phyloP scores from a whole-genome alignment of 2,113 vertebrate genomes.

The Microcebus griseorufus region DNA sequence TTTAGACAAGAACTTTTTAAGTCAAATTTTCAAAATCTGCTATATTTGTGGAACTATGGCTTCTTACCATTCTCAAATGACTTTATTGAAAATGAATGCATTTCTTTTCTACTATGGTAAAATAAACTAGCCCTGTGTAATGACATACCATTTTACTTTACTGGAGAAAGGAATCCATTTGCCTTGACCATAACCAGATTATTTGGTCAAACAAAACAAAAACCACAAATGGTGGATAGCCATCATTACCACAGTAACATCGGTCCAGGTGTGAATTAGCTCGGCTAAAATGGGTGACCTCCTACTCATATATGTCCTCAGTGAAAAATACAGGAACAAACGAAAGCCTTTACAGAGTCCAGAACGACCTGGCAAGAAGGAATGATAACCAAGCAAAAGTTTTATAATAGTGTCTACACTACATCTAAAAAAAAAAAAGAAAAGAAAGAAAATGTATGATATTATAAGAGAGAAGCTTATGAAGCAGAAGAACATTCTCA shows the following conservation, averaged over 20 bases:
- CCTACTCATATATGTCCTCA: not conserved
- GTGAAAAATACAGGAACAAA: not conserved
- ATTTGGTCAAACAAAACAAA: conserved; percentile 22
- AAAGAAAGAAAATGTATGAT: not conserved
- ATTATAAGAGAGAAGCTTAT: not conserved
- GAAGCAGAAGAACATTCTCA: not conserved
- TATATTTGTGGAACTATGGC: not conserved
- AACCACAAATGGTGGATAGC: not conserved
- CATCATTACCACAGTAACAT: not conserved
- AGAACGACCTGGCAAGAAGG: not conserved
- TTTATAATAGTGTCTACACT: conserved; percentile 15
- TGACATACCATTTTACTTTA: not conserved
- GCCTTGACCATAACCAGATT: not conserved
- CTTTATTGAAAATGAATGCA: not conserved
- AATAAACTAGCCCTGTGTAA: not conserved
- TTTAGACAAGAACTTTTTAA: not conserved
- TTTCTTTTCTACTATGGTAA: not conserved
- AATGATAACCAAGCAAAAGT: not conserved
- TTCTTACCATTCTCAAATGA: not conserved
- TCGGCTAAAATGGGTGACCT: not conserved
- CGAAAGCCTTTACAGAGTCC: not conserved
- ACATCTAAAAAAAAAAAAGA: not conserved
- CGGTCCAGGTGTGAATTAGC: not conserved
- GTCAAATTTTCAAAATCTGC: not conserved
- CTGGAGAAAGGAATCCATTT: not conserved